phyloP scores from a whole-genome alignment of 1,140 invertebrate species.

The Ectropis grisescens region DNA sequence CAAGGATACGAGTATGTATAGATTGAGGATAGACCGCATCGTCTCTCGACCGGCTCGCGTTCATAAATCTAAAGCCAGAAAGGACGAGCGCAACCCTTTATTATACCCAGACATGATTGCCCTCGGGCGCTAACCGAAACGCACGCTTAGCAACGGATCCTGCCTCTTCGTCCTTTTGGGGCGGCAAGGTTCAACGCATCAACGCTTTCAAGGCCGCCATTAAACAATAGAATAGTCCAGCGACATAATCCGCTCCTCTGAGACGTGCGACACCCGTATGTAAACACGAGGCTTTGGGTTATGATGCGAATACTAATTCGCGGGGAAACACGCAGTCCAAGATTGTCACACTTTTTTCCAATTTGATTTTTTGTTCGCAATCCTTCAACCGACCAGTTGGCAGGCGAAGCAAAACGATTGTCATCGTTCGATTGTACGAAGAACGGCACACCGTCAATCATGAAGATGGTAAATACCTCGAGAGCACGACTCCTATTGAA shows the following conservation, averaged over 20 bases:
- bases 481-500: conserved; percentile 25
- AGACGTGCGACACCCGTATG: conserved; percentile 19
- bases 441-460: conserved; percentile 19
- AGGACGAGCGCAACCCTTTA: conserved; percentile 54
- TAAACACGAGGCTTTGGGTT: conserved; percentile 23
- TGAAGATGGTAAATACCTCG: conserved; percentile 23
- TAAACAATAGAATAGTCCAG: conserved; percentile 13
- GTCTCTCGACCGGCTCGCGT: conserved; percentile 17
- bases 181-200: conserved; percentile 24
- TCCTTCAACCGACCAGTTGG: too few species aligned
- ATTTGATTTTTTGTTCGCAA: conserved; percentile 20
- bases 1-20: conserved; percentile 47
- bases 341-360: conserved; percentile 31
- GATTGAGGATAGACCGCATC: conserved; percentile 28
- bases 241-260: conserved; percentile 18
- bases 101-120: conserved; percentile 61
- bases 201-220: conserved; percentile 27
- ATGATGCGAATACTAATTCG: conserved; percentile 32
- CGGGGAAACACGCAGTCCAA: conserved; percentile 34
- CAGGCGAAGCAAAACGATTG: conserved; percentile 2
- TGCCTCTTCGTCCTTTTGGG: conserved; percentile 23
- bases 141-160: conserved; percentile 33
- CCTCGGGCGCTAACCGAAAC: conserved; percentile 44
- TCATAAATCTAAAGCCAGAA: conserved; percentile 55
- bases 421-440: conserved; percentile 7